Evolutionary conservation across 2,113 vertebrate genomes (phyloP).

Genomic region (Capreolus pygargus): DNA sequence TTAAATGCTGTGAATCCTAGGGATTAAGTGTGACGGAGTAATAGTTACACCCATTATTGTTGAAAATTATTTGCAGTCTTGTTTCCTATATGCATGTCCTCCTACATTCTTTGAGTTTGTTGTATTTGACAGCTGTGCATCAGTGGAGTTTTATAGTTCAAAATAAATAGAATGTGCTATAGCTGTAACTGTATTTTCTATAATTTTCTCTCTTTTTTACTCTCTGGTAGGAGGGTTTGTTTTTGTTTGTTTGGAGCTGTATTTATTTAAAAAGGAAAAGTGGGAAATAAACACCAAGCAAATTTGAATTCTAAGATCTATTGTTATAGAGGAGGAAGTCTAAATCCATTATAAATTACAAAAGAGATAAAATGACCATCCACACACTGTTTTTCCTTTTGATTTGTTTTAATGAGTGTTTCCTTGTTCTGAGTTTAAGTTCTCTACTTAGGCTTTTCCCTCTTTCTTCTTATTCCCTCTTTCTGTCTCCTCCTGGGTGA

Average conservation of each 20-base stretch:
- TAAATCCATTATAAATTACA: constrained; percentile 3
- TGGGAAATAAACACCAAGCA: not conserved
- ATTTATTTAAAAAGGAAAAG: not conserved
- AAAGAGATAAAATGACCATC: not conserved
- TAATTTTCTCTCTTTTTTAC: constrained; percentile 18
- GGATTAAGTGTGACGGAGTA: not conserved
- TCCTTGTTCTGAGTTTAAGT: not conserved
- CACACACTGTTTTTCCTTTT: not conserved
- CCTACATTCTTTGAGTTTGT: not conserved
- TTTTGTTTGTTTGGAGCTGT: not conserved
- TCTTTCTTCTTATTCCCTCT: not conserved
- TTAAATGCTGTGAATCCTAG: not conserved
- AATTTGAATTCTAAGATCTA: constrained; percentile 15
- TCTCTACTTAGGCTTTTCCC: not conserved
- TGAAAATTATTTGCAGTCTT: not conserved
- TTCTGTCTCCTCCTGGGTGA: not conserved
- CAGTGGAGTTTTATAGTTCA: not conserved
- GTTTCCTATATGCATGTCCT: not conserved
- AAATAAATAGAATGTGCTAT: constrained; percentile 1
- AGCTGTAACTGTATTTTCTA: constrained; percentile 2
- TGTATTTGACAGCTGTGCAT: constrained; percentile 27
- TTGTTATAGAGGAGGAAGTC: not conserved
- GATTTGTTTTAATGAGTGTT: not conserved
- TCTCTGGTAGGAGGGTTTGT: not conserved
- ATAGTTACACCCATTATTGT: not conserved